Conservation (phyloP, 2,888 invertebrate species). For the Tenthredo livida region DNA sequence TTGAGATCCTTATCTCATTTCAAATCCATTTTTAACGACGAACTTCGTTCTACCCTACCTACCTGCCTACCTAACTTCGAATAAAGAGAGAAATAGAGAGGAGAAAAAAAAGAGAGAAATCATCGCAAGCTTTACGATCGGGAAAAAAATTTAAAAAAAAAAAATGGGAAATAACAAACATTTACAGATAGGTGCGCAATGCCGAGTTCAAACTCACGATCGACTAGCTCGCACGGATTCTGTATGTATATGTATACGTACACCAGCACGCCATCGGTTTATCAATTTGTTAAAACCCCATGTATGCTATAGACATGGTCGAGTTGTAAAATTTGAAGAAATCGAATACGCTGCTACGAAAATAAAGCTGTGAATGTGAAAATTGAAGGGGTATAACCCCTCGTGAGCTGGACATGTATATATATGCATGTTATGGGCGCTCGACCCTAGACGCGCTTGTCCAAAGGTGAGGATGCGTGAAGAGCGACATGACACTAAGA, state of each 20-base stretch:
- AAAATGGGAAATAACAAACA: neutral
- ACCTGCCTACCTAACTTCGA: too few relatives aligned
- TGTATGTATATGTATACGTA: neutral
- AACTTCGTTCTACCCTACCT: neutral
- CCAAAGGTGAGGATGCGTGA: slow-evolving; percentile 76
- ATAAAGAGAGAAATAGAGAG: neutral
- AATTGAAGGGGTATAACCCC: slow-evolving; percentile 17
- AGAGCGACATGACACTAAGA: slow-evolving; percentile 76
- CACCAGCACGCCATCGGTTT: slow-evolving; percentile 6
- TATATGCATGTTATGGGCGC: neutral
- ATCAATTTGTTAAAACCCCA: slow-evolving; percentile 3
- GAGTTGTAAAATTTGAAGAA: neutral
- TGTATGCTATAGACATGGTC: too few relatives aligned
- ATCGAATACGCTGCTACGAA: neutral
- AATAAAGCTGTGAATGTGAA: slow-evolving; percentile 29
- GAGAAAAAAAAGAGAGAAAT: neutral
- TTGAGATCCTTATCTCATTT: slow-evolving; percentile 42
- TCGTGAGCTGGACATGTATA: too few relatives aligned
- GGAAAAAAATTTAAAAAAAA: neutral
- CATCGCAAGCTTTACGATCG: slow-evolving; percentile 15
- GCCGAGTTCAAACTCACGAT: neutral
- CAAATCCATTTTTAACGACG: slow-evolving; percentile 52
- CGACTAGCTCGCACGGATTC: neutral
- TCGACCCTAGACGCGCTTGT: slow-evolving; percentile 66
- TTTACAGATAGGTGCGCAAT: neutral